phyloP scores from a whole-genome alignment of 2,888 invertebrate species.

The Andrena hattorfiana region DNA sequence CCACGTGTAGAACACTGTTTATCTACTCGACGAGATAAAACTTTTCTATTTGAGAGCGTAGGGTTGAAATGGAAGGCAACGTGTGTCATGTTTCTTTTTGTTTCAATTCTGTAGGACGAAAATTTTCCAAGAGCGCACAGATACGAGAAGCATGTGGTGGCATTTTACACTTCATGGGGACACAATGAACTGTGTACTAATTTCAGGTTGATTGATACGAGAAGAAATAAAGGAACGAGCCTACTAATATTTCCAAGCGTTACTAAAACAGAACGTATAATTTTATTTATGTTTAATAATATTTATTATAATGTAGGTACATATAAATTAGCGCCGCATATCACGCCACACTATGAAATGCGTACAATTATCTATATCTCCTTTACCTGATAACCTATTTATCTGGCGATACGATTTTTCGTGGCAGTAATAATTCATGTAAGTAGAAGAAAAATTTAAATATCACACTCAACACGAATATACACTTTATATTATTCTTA shows the following conservation, averaged over 20 bases:
- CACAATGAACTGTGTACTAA: neutral
- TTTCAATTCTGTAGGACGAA: neutral
- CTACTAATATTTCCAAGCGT: neutral
- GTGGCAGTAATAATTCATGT: neutral
- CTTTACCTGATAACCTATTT: conserved; percentile 12
- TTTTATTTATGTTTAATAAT: neutral
- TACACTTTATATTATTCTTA: neutral
- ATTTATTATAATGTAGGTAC: neutral
- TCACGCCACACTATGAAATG: neutral
- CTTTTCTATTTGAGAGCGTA: neutral
- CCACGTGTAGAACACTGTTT: conserved; percentile 23
- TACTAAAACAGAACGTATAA: neutral
- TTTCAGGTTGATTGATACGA: neutral
- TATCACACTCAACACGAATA: neutral
- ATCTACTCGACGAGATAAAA: conserved; percentile 21
- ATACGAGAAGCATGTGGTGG: neutral
- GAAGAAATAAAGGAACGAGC: no score
- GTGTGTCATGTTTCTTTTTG: neutral
- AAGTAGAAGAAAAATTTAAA: neutral
- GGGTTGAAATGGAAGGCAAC: conserved; percentile 9
- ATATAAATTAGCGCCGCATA: neutral
- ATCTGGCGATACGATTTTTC: neutral
- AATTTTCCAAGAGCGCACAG: neutral
- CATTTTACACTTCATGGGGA: neutral
- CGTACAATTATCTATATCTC: neutral